Evolutionary conservation across 2,888 invertebrate genomes (phyloP), one percentile per base, ranked within the genome.

Genomic region (Gastrophysa polygoni): DNA sequence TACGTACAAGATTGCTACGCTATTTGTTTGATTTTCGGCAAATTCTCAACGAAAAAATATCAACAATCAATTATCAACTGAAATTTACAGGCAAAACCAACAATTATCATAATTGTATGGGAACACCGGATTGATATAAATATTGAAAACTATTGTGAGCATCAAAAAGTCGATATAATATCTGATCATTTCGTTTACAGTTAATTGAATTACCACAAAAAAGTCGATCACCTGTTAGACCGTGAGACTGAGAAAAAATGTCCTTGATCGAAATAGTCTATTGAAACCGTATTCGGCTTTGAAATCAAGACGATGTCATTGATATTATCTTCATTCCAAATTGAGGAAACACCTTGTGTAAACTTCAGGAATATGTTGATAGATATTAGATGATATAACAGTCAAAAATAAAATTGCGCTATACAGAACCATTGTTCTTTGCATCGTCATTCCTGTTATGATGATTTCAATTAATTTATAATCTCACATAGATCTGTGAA

Each of bases 221-320:
- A 43, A 2, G 24, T 54, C 16, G 18, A 43, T 54, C 24, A 20
- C 21, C 43, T 43, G 8, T 17, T 20, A 10, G 43, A 18, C 10
- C 38, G 17, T 24, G 21, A 16, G 21, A 20, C 38, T 21, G 7
- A 34, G 24, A 54, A 16, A n/a, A 6, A 18, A 24, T n/a, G 44
- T 44, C 20, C 16, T 54, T 44, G 43, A 57, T 61, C 50, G 24
- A 57, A 24, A 61, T 43, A 44, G 51, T 52, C 52, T 32, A 54
- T 54, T 57, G 18, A 32, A 24, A 8, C 62, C 52, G 16, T 57
- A 62, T 62, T 62, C 28, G 62, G 62, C 14, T 18, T 24, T 16
- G 32, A 50, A 61, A 29, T 24, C 50, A 58, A 62, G 57, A 58
- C 38, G 38, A 17, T 28, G 54, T 3, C 51, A 57, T 56, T 52